Base-by-base conservation (phyloP, 2,888 invertebrate species). In the Polydesmus complanatus region DNA sequence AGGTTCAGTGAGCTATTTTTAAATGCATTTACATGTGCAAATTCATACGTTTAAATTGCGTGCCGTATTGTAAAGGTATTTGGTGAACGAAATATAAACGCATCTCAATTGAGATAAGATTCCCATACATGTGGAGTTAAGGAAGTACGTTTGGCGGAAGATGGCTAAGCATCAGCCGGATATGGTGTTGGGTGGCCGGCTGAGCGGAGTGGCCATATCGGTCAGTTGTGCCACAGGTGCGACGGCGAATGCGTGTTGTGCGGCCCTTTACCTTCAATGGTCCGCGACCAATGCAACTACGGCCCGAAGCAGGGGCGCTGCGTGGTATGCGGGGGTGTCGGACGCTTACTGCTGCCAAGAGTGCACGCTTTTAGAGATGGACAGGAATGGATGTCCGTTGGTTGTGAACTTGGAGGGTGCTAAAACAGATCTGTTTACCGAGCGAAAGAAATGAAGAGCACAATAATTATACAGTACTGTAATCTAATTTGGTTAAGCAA, bases 81-180 rank as follows among this genome's bases (percentile, higher is more conserved):
- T n/a, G n/a, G n/a, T n/a, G n/a, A n/a, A n/a, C n/a, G n/a, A n/a
- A n/a, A n/a, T n/a, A n/a, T n/a, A n/a, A n/a, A n/a, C n/a, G n/a
- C n/a, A n/a, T n/a, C n/a, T n/a, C n/a, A n/a, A n/a, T n/a, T n/a
- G n/a, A n/a, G n/a, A n/a, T n/a, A n/a, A n/a, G n/a, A n/a, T n/a
- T n/a, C n/a, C n/a, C n/a, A n/a, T n/a, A n/a, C n/a, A n/a, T n/a
- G n/a, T n/a, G n/a, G n/a, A n/a, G n/a, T n/a, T n/a, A n/a, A n/a
- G n/a, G n/a, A n/a, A n/a, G 37, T 37, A 8, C 14, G 37, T 37
- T 8, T 37, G 37, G 5, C 14, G 5, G 14, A 37, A 21, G 50
- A 98, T 98, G 98, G 97, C 98, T 21, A 98, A 98, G 73, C 98
- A 98, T 89, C 98, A 98, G 85, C 97, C 97, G 11, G 98, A 98